phyloP scores from a whole-genome alignment of 2,113 vertebrate species.

The Lichenostomus cassidix region DNA sequence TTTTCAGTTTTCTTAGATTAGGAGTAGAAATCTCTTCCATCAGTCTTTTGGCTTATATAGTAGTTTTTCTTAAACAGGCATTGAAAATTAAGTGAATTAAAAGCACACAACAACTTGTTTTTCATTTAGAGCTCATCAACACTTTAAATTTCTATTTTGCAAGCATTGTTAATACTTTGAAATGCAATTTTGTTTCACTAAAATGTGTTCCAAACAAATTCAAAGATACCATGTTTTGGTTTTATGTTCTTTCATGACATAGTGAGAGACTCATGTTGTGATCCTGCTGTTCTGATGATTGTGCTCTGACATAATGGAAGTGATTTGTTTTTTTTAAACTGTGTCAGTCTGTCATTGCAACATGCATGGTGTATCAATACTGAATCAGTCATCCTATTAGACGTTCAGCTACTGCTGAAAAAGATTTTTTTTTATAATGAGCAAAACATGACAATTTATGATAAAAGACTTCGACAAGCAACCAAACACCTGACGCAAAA shows the following conservation, averaged over 20 bases:
- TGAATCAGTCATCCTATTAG: neutral
- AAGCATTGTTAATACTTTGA: neutral
- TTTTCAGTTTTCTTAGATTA: neutral
- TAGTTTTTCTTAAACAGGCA: neutral
- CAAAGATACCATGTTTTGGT: neutral
- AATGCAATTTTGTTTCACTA: neutral
- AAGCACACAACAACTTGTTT: neutral
- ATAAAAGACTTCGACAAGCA: neutral
- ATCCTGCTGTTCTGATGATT: neutral
- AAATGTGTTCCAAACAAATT: neutral
- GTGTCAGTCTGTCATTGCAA: neutral
- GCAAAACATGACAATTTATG: neutral
- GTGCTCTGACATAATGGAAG: neutral
- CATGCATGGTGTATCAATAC: neutral
- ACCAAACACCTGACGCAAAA: neutral
- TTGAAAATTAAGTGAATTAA: neutral
- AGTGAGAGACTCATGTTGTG: neutral
- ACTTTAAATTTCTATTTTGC: neutral
- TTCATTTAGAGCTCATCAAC: neutral
- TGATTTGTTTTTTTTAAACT: neutral
- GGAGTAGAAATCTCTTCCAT: neutral
- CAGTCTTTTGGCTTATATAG: neutral
- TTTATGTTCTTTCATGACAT: neutral
- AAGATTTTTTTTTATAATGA: neutral
- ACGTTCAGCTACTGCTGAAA: neutral